Evolutionary conservation across 2,888 invertebrate genomes (phyloP).

Genomic region (Ophion ventricosus): DNA sequence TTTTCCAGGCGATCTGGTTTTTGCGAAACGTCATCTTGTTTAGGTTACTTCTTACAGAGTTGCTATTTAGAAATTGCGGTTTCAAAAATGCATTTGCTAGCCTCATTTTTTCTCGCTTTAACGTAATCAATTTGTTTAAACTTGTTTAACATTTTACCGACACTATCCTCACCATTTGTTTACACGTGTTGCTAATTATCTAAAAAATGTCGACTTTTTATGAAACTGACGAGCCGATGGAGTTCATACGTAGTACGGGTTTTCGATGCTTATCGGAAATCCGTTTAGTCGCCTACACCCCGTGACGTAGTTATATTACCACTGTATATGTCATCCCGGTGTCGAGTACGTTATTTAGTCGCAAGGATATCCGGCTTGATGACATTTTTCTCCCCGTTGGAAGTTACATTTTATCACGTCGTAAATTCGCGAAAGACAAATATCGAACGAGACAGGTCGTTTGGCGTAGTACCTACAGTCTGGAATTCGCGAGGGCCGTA

Average conservation of each 20-base stretch:
- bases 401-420: conserved; percentile 32
- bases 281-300: conserved; percentile 4
- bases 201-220: no score
- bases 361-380: conserved; percentile 15
- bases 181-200: no score
- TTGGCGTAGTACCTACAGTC: neutral
- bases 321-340: neutral
- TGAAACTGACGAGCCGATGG: no score
- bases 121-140: no score
- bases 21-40: no score
- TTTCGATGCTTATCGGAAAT: conserved; percentile 46
- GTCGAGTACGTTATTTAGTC: conserved; percentile 41
- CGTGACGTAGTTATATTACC: conserved; percentile 22
- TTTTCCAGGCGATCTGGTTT: no score
- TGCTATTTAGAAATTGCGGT: no score
- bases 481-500: conserved; percentile 15
- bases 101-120: no score
- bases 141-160: no score
- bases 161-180: no score
- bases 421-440: conserved; percentile 28
- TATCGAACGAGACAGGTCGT: conserved; percentile 28
- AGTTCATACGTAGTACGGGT: neutral
- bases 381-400: conserved; percentile 40
- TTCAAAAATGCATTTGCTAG: no score
- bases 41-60: no score